phyloP scores from a whole-genome alignment of 2,113 vertebrate species.

The Mirounga angustirostris region DNA sequence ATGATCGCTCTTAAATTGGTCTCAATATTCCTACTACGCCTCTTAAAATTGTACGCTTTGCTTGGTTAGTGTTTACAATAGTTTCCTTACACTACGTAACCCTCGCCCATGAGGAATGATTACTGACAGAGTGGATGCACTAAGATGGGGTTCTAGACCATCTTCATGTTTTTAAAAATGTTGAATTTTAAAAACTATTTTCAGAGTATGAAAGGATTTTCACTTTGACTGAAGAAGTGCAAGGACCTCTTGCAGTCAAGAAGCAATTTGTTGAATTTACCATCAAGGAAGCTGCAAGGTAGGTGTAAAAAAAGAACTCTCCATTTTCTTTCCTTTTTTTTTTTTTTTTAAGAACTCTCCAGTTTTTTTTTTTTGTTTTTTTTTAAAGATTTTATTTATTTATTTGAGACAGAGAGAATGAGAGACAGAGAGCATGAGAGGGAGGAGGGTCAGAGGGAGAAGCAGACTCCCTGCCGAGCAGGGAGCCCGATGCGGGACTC shows the following conservation, averaged over 20 bases:
- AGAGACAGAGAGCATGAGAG: too few species aligned
- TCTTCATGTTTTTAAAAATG: neutral
- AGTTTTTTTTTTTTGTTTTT: neutral
- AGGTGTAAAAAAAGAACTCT: constrained; percentile 64
- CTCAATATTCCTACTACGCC: neutral
- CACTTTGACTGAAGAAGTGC: constrained; percentile 94
- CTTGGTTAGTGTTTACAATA: neutral
- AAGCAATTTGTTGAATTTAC: constrained; percentile 97
- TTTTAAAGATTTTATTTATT: too few species aligned
- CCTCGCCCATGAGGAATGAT: neutral
- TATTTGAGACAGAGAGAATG: too few species aligned
- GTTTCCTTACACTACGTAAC: neutral
- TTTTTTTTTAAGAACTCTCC: neutral
- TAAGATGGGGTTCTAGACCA: neutral
- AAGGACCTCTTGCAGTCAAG: constrained; percentile 93
- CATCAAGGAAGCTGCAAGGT: constrained; percentile 98
- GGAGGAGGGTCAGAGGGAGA: too few species aligned
- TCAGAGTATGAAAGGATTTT: constrained; percentile 95
- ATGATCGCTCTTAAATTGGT: neutral
- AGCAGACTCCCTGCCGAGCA: too few species aligned
- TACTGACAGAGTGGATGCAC: neutral
- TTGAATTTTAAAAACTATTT: constrained; percentile 33
- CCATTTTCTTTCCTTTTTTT: neutral
- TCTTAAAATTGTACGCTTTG: neutral
- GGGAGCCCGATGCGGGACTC: too few species aligned